Percentiles rank a stretch among this genome's conserved stretches.
phyloP scores from a whole-genome alignment of 2,113 vertebrate genomes.

The Holacanthus passer region DNA sequence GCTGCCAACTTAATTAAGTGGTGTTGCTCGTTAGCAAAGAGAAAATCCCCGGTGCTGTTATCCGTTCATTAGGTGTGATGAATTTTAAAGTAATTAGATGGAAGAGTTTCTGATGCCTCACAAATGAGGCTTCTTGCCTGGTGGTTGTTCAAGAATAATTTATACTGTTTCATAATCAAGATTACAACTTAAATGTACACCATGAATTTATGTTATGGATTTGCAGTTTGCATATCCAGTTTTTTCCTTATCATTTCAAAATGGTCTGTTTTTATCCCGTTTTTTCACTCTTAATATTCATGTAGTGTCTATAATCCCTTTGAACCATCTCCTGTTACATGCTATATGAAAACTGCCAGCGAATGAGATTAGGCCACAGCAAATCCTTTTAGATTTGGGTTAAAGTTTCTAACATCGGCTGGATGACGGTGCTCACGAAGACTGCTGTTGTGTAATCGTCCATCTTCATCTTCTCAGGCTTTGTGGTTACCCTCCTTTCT shows the following conservation, averaged over 20 bases:
- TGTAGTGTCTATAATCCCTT: constrained; percentile 56
- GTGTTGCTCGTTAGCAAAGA: constrained; percentile 9
- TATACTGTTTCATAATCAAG: background rate
- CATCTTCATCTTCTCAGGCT: constrained; percentile 82
- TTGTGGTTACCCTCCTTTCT: constrained; percentile 98
- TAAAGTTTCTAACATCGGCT: constrained; percentile 54
- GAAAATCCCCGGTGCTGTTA: constrained; percentile 38
- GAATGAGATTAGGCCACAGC: constrained; percentile 60
- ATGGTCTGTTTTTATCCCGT: background rate
- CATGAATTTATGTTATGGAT: constrained; percentile 12
- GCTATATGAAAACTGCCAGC: constrained; percentile 50
- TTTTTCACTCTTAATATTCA: constrained; percentile 13
- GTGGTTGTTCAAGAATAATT: background rate
- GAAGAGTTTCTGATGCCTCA: constrained; percentile 7
- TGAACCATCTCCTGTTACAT: constrained; percentile 32
- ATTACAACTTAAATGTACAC: background rate
- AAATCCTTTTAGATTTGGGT: constrained; percentile 71
- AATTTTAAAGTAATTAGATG: constrained; percentile 45
- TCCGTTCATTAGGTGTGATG: constrained; percentile 14
- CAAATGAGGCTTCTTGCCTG: background rate
- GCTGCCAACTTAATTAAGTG: constrained; percentile 36
- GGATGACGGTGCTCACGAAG: constrained; percentile 26
- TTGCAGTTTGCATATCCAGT: background rate
- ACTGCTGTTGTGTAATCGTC: constrained; percentile 60
- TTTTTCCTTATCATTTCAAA: constrained; percentile 14